These are phyloP conservation scores for Sphaerodactylus townsendi DNA, from an alignment of 2,113 vertebrate species.

Conservation along the genomic window DNA sequence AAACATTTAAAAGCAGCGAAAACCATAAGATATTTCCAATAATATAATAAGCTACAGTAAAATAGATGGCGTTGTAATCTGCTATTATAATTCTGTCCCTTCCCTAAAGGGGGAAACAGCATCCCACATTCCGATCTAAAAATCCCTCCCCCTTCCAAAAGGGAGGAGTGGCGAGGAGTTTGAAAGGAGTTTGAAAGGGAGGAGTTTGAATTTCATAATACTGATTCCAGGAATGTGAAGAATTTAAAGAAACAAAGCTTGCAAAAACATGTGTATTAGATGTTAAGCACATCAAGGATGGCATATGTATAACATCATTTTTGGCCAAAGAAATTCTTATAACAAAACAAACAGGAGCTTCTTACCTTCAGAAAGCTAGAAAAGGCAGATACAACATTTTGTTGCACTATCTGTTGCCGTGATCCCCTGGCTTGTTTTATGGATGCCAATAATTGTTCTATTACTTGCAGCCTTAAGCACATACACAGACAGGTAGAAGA, in stretches of 20 bases:
- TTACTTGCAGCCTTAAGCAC: conserved; percentile 76
- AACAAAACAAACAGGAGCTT: background rate
- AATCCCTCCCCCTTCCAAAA: no score
- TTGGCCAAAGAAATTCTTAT: background rate
- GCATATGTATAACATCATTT: background rate
- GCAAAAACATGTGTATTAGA: background rate
- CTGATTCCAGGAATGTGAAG: background rate
- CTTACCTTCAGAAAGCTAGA: conserved; percentile 89
- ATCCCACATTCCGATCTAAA: no score
- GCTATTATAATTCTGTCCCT: no score
- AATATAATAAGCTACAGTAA: no score
- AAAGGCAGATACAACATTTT: conserved; percentile 84
- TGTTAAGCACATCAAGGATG: background rate
- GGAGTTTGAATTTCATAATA: background rate
- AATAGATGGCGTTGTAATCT: no score
- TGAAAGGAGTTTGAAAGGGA: no score
- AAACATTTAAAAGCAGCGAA: no score
- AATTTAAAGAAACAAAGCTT: background rate
- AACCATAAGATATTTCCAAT: no score
- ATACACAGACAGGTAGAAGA: conserved; percentile 19
- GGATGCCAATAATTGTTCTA: conserved; percentile 86
- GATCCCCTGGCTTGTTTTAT: conserved; percentile 88
- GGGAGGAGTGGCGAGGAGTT: no score
- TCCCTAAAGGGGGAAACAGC: no score
- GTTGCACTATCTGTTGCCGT: conserved; percentile 83